Conservation (phyloP, 2,888 invertebrate genomes). For the Pollenia amentaria region DNA sequence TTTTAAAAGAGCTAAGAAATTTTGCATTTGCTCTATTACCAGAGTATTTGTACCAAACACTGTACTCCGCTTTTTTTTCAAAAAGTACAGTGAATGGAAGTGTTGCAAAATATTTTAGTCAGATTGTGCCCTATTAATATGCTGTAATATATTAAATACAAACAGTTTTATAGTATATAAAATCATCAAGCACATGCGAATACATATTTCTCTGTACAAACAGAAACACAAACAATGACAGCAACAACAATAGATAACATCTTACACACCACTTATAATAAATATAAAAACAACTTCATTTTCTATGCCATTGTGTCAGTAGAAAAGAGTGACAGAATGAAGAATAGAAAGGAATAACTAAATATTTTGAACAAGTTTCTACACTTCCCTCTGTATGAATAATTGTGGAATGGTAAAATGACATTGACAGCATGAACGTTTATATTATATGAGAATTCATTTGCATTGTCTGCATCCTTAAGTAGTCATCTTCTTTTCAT, state of each 20-base stretch:
- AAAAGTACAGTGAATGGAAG: no score
- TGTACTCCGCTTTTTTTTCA: no score
- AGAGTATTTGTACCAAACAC: no score
- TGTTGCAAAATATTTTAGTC: no score
- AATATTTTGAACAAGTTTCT: not conserved
- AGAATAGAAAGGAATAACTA: not conserved
- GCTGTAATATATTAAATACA: no score
- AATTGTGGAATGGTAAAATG: constrained; percentile 22
- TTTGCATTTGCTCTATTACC: no score
- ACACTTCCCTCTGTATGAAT: not conserved
- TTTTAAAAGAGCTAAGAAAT: no score
- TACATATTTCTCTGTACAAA: not conserved
- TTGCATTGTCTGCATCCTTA: constrained; percentile 79
- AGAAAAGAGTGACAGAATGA: not conserved
- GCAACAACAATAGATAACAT: not conserved
- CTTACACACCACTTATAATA: constrained; percentile 26
- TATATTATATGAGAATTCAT: not conserved
- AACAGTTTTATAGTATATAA: no score
- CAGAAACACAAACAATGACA: not conserved
- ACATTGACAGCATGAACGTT: constrained; percentile 75
- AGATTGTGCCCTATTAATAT: no score
- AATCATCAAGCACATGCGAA: no score
- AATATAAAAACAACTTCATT: constrained; percentile 74
- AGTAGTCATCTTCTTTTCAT: constrained; percentile 76
- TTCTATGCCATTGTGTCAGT: constrained; percentile 76